phyloP scores from a whole-genome alignment of 2,797 vertebrate species.

The Eleutherodactylus coqui region DNA sequence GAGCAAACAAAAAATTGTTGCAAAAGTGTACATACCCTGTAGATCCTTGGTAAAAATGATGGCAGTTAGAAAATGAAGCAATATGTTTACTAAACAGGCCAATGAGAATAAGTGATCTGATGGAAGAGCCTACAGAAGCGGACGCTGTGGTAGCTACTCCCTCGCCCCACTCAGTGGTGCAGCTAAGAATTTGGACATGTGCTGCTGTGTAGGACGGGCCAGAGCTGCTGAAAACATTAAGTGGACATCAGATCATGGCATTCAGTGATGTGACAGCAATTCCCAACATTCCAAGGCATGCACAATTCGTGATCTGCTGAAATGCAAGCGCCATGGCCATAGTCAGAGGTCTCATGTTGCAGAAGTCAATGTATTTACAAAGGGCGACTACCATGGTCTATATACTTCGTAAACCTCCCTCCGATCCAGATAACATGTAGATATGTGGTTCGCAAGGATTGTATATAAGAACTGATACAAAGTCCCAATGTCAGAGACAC shows the following conservation, averaged over 20 bases:
- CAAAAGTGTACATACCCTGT: not conserved
- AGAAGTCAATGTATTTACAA: slow-evolving; percentile 69
- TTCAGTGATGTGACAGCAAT: slow-evolving; percentile 68
- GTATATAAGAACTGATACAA: not conserved
- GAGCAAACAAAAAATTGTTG: not conserved
- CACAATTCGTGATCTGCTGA: slow-evolving; percentile 71
- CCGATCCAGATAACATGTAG: slow-evolving; percentile 63
- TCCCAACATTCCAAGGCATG: slow-evolving; percentile 75
- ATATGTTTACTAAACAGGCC: not conserved
- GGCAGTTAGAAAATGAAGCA: not conserved
- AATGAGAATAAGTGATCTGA: not conserved
- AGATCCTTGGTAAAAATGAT: not conserved
- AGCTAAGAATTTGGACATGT: too few species aligned
- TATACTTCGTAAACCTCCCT: slow-evolving; percentile 76
- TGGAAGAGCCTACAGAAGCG: not conserved
- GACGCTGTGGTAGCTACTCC: too few species aligned
- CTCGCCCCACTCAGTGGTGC: too few species aligned
- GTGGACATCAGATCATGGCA: slow-evolving; percentile 68
- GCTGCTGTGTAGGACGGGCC: not conserved
- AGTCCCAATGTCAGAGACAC: slow-evolving; percentile 32
- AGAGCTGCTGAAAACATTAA: slow-evolving; percentile 65
- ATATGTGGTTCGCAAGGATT: not conserved
- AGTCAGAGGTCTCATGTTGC: slow-evolving; percentile 72
- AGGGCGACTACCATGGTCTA: slow-evolving; percentile 69
- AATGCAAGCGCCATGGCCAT: slow-evolving; percentile 73